phyloP scores from a whole-genome alignment of 2,888 invertebrate genomes.

The Xylota segnis region DNA sequence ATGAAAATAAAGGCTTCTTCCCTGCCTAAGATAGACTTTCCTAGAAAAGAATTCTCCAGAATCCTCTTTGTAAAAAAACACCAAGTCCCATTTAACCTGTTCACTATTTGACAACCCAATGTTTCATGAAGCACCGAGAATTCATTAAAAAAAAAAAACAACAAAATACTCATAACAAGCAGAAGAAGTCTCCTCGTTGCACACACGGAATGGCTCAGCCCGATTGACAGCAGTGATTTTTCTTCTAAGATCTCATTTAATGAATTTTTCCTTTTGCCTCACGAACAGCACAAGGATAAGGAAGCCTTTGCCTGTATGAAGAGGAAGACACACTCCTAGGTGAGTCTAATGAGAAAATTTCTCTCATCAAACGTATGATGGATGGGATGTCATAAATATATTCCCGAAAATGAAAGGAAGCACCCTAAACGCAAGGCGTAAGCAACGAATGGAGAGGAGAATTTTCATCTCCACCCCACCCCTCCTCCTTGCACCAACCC shows the following conservation, averaged over 20 bases:
- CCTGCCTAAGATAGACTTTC: not conserved
- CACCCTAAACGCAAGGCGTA: not conserved
- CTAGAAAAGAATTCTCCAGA: not conserved
- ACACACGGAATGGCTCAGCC: not conserved
- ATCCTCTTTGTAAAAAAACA: not conserved
- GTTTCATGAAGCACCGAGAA: slow-evolving; percentile 4
- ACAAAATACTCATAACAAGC: too few relatives aligned
- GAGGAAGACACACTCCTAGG: not conserved
- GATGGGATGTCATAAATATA: slow-evolving; percentile 42
- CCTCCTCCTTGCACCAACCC: slow-evolving; percentile 1
- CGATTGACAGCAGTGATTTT: slow-evolving; percentile 36
- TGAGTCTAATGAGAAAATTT: slow-evolving; percentile 18
- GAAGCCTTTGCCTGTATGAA: slow-evolving; percentile 9
- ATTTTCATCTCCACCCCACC: not conserved
- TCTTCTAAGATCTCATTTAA: slow-evolving; percentile 21
- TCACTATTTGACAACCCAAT: not conserved
- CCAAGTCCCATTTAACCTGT: not conserved
- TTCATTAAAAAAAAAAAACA: not conserved
- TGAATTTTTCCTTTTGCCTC: not conserved
- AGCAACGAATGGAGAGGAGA: slow-evolving; percentile 17
- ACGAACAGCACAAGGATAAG: not conserved
- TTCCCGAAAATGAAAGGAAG: slow-evolving; percentile 1
- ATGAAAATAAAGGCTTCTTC: not conserved
- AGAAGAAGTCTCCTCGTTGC: not conserved
- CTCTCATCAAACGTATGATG: slow-evolving; percentile 41